Evolutionary conservation across 2,888 invertebrate species (phyloP), one percentile per base, ranked within the genome.

Genomic region (Acanthopleura granulata): DNA sequence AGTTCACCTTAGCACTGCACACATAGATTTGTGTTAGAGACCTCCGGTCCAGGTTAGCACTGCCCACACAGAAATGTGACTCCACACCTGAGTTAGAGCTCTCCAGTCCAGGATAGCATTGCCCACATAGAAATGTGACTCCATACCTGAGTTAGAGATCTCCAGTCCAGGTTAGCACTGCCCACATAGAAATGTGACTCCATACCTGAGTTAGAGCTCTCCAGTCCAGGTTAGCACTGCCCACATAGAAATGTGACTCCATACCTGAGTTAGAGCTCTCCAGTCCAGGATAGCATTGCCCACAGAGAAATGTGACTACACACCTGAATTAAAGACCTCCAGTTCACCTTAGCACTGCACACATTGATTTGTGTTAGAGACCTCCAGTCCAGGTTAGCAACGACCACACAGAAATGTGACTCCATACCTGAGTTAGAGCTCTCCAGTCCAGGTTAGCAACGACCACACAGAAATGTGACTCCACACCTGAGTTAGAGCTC

Each of bases 21-120:
- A 99, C 93, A 90, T 98, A 99, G 83, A 97, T 94, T 90, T 97
- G 96, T 83, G 97, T 96, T 14, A 99, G 93, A 0, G 98, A 94
- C 80, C 98, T 92, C 98, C 98, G 99, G 91, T 99, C 99, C 94
- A 98, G 96, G 90, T 99, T 99, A 16, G 98, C 98, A 88, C 97
- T 97, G 72, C 99, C 99, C 73, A 99, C 93, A 90, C 98, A 99
- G 83, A 97, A 94, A 90, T 97, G 96, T 83, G 9, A 51, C 62
- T 49, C 3, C 40, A 40, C 82, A 95, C 95, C 93, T 99, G 98
- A 1, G 97, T 96, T 14, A 99, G 93, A 0, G 98, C 94, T 81
- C 98, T 92, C 98, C 98, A 99, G 91, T 99, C 99, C 94, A 98
- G 96, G 90, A 99, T 99, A 16, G 98, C 98, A 88, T 97, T 97